Evolutionary conservation across 1,140 invertebrate genomes (phyloP).

Genomic region (Globodera ellingtonae): DNA sequence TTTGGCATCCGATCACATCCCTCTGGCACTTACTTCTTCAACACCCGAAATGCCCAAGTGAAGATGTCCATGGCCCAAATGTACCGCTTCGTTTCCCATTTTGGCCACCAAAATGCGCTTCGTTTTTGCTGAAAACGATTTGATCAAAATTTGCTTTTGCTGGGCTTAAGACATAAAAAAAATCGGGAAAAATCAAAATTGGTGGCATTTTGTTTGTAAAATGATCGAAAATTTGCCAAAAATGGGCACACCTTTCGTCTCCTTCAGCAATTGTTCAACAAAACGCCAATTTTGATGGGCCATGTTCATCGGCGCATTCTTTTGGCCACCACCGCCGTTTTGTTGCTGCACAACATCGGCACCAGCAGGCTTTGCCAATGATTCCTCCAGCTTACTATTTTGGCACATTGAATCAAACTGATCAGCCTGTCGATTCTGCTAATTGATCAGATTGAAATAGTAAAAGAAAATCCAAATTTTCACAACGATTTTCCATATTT

Average conservation of each 20-base stretch:
- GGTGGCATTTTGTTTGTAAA: too few species aligned
- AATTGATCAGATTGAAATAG: too few species aligned
- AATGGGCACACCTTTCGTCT: constrained; percentile 76
- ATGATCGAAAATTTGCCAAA: not conserved
- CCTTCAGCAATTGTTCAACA: constrained; percentile 85
- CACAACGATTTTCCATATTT: too few species aligned
- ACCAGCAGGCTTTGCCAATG: too few species aligned
- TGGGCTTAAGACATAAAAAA: too few species aligned
- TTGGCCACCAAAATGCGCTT: constrained; percentile 97
- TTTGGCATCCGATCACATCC: too few species aligned
- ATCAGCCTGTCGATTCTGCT: too few species aligned
- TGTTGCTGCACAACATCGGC: not conserved
- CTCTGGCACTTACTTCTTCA: constrained; percentile 73
- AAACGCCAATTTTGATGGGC: constrained; percentile 99
- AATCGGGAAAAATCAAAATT: too few species aligned
- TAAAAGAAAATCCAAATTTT: too few species aligned
- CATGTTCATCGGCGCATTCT: constrained; percentile 59
- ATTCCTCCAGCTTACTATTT: too few species aligned
- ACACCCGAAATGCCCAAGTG: constrained; percentile 73
- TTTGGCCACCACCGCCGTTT: not conserved
- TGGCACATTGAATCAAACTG: too few species aligned
- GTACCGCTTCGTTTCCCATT: constrained; percentile 90
- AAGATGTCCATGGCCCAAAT: constrained; percentile 75
- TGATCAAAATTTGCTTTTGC: not conserved
- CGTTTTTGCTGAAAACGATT: constrained; percentile 69